These are phyloP conservation scores for Arenaria interpres DNA, from an alignment of 2,113 vertebrate genomes.

Conservation along the genomic window DNA sequence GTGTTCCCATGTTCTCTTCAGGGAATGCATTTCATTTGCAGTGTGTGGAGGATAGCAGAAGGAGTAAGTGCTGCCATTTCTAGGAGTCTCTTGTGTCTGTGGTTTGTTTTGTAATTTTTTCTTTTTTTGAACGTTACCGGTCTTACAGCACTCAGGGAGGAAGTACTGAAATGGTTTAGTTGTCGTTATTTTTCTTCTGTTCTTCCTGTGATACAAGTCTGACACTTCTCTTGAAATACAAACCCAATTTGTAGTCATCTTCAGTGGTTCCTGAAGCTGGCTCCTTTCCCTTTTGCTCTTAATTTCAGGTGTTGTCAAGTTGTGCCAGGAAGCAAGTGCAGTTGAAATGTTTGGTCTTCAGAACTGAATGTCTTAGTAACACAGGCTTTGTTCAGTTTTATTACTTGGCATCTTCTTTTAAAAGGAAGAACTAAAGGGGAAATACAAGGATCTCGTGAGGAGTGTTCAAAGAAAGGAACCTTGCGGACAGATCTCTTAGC, in stretches of 20 bases:
- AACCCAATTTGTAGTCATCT: neutral
- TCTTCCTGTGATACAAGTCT: neutral
- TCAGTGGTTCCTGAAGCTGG: neutral
- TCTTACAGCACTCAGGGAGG: neutral
- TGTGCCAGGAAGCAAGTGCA: neutral
- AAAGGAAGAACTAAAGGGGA: neutral
- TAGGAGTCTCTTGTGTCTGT: neutral
- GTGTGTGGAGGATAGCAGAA: neutral
- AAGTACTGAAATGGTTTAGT: neutral
- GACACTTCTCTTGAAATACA: neutral
- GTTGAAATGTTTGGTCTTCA: neutral
- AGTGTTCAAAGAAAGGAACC: neutral
- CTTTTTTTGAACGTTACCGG: neutral
- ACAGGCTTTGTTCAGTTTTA: constrained; percentile 7
- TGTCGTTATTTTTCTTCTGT: neutral
- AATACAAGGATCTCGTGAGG: neutral
- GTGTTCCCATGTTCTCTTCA: neutral
- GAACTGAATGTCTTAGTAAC: constrained; percentile 8
- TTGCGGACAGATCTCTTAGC: neutral
- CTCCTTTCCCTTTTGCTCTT: neutral
- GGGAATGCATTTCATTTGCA: neutral
- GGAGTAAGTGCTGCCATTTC: neutral
- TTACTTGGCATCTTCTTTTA: constrained; percentile 3
- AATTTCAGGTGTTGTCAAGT: constrained; percentile 46
- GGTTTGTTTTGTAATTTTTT: neutral